These are phyloP conservation scores for Eudemis profundana DNA, from an alignment of 2,888 invertebrate species.

Conservation along the genomic window DNA sequence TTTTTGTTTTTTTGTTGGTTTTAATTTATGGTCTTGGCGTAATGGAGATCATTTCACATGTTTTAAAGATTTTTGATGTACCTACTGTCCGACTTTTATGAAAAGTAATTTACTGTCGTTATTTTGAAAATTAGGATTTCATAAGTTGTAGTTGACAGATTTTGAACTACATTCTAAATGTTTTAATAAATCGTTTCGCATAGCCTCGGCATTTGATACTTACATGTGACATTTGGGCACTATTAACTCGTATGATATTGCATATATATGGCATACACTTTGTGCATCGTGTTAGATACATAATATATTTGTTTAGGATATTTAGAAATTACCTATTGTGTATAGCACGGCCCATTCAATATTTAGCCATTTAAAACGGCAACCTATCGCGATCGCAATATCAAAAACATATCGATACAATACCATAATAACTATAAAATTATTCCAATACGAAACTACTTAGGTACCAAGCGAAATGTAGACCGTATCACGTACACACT, in stretches of 20 bases:
- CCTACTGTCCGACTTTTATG: neutral
- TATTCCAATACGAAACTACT: conserved; percentile 82
- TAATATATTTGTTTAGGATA: conserved; percentile 13
- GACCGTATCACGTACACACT: conserved; percentile 77
- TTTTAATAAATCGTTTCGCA: too few species aligned
- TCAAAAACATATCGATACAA: conserved; percentile 44
- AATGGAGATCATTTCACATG: neutral
- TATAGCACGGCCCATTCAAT: conserved; percentile 22
- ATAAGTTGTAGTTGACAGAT: neutral
- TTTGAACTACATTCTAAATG: neutral
- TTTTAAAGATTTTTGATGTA: neutral
- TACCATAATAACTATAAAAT: conserved; percentile 79
- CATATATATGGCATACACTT: neutral
- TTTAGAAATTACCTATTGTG: conserved; percentile 31
- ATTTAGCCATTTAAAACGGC: conserved; percentile 25
- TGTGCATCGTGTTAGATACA: neutral
- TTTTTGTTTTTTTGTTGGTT: conserved; percentile 3
- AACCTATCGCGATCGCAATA: conserved; percentile 32
- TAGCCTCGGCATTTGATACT: too few species aligned
- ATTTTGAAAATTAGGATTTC: neutral
- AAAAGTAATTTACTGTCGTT: conserved; percentile 1
- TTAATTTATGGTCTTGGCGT: conserved; percentile 1
- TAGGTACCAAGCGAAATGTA: conserved; percentile 76
- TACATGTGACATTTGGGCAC: too few species aligned
- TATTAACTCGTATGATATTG: neutral